Conservation (phyloP, 2,888 invertebrate genomes). For the Reticulitermes lucifugus region DNA sequence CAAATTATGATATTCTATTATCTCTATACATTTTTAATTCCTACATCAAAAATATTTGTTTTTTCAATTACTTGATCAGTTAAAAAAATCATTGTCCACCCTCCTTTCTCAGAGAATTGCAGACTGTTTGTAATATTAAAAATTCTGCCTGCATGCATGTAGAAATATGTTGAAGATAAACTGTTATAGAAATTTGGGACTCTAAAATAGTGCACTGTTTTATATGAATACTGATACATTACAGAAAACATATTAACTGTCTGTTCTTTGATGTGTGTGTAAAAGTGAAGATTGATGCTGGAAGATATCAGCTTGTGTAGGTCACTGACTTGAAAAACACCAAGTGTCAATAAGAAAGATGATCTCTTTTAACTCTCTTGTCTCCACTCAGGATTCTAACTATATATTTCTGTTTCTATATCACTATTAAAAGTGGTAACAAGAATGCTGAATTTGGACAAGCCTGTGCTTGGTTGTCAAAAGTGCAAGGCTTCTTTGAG, state of each 20-base stretch:
- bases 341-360: neutral
- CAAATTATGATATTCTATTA: conserved; percentile 11
- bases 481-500: neutral
- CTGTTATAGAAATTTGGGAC: neutral
- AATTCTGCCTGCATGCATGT: neutral
- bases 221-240: neutral
- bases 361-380: neutral
- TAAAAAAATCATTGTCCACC: conserved; percentile 8
- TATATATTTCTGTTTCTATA: neutral
- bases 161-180: neutral
- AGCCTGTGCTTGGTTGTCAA: neutral
- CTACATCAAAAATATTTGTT: conserved; percentile 15
- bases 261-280: neutral
- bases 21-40: neutral
- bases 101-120: neutral
- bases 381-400: neutral
- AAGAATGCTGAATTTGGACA: neutral
- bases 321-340: neutral
- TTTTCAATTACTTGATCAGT: neutral
- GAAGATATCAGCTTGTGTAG: neutral
- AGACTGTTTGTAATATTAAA: neutral
- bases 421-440: neutral
- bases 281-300: neutral
- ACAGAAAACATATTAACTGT: neutral
- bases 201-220: conserved; percentile 18